phyloP scores from a whole-genome alignment of 64 coral and sea anemone genomes.

The Stichodactyla mertensii region DNA sequence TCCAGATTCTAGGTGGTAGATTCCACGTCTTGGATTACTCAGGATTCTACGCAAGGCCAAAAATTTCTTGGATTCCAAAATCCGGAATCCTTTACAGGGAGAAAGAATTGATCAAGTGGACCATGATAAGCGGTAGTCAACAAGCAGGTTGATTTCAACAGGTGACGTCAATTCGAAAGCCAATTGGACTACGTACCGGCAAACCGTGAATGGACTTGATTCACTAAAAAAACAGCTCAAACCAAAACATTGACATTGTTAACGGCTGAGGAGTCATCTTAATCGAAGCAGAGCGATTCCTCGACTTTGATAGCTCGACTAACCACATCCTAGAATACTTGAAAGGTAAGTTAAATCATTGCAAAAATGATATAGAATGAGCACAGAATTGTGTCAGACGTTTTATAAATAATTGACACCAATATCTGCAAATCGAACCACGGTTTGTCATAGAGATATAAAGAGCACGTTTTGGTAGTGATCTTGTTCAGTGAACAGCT shows the following conservation, averaged over 20 bases:
- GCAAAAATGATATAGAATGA: no score
- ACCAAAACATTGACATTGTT: neutral
- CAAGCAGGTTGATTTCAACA: neutral
- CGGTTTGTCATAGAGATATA: no score
- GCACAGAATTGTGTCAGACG: no score
- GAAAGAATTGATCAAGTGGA: neutral
- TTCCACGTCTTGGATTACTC: no score
- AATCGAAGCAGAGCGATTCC: neutral
- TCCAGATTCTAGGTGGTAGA: no score
- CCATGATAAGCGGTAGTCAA: neutral
- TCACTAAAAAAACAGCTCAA: neutral
- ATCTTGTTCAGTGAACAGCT: neutral
- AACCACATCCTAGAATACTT: neutral
- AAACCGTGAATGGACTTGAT: neutral
- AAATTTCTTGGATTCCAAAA: no score
- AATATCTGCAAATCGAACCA: no score
- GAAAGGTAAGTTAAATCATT: neutral
- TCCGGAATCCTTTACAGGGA: no score
- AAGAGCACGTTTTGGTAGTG: neutral
- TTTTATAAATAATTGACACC: no score
- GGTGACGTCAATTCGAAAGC: neutral
- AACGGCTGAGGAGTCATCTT: neutral
- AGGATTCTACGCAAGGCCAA: no score
- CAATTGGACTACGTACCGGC: neutral
- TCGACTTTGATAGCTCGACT: neutral